Conservation (phyloP, 2,797 vertebrate genomes). For the Lutjanus argentimaculatus region DNA sequence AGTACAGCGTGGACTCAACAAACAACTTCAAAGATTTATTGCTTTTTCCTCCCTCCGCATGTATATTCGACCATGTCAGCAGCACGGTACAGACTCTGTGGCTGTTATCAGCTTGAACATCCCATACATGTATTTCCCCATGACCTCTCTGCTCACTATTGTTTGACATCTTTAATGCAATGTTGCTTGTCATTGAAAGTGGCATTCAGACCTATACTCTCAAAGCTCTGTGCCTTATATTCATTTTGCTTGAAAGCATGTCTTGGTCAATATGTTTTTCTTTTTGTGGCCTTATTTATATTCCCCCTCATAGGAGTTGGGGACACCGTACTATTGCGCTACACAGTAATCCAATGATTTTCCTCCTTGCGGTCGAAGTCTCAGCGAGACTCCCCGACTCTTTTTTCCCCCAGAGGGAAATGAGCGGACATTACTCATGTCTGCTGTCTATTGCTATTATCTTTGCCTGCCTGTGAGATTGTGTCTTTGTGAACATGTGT, state of each 20-base stretch:
- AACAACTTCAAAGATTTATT: conserved; percentile 47
- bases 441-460: conserved; percentile 65
- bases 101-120: conserved; percentile 16
- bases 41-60: conserved; percentile 5
- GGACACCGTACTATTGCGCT: conserved; percentile 27
- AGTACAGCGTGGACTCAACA: background rate
- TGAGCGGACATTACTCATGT: conserved; percentile 70
- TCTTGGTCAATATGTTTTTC: conserved; percentile 44
- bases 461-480: conserved; percentile 34
- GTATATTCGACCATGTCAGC: conserved; percentile 17
- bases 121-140: conserved; percentile 25
- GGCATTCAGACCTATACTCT: background rate
- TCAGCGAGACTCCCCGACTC: conserved; percentile 8
- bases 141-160: conserved; percentile 18
- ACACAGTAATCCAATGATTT: conserved; percentile 51
- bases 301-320: background rate
- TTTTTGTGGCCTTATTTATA: conserved; percentile 33
- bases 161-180: conserved; percentile 30
- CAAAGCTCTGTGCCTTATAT: conserved; percentile 13
- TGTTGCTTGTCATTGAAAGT: conserved; percentile 48
- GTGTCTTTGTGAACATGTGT: conserved; percentile 19
- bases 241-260: conserved; percentile 39
- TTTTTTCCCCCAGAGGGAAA: conserved; percentile 31
- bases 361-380: conserved; percentile 24
- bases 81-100: background rate